These are phyloP conservation scores for Podocnemis expansa DNA, from an alignment of 2,113 vertebrate species.

Conservation along the genomic window DNA sequence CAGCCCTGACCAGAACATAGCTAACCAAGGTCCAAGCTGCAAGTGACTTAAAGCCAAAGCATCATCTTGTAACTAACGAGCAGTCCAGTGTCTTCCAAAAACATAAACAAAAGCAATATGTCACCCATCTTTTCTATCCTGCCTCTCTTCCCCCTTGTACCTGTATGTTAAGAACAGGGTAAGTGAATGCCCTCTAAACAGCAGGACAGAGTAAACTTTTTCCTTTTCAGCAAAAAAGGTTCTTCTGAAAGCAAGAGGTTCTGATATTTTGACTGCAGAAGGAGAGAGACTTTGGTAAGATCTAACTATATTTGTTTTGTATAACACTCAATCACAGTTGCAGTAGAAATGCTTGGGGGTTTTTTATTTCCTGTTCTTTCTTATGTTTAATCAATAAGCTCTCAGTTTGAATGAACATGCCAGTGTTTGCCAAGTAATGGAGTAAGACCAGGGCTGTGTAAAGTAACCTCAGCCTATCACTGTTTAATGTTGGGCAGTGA, in stretches of 20 bases:
- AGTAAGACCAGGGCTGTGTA: not conserved
- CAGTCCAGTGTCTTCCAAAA: not conserved
- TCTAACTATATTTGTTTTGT: not conserved
- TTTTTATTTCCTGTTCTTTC: not conserved
- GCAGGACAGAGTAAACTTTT: not conserved
- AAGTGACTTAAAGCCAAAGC: not conserved
- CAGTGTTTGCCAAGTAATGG: not conserved
- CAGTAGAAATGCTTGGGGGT: not conserved
- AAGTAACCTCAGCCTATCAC: not conserved
- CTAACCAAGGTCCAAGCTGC: not conserved
- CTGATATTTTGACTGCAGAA: not conserved
- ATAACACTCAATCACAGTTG: not conserved
- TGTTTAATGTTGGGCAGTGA: not conserved
- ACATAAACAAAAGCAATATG: not conserved
- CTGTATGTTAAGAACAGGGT: not conserved
- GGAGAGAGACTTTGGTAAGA: not conserved
- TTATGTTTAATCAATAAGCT: not conserved
- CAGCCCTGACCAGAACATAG: not conserved
- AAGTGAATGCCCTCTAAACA: not conserved
- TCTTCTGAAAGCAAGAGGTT: not conserved
- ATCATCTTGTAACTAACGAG: not conserved
- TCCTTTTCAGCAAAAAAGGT: not conserved
- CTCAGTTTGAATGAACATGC: not conserved
- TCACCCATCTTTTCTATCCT: not conserved
- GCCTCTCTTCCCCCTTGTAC: not conserved